Evolutionary conservation across 2,797 vertebrate species (phyloP).

Genomic region (Zenarchopterus dispar): DNA sequence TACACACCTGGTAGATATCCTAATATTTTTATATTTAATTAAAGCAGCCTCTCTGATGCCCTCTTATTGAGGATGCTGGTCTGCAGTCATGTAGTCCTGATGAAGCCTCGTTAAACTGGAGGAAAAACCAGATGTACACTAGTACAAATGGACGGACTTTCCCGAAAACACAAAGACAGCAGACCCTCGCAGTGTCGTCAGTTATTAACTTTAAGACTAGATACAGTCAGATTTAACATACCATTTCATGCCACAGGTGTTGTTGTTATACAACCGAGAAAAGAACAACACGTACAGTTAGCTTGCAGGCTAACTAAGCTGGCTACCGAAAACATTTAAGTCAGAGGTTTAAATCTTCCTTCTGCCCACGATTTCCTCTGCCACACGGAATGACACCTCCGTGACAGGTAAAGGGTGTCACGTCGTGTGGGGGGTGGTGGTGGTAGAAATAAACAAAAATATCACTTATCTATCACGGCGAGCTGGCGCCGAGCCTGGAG

Average conservation of each 20-base stretch:
- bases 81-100: constrained; percentile 5
- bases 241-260: constrained; percentile 72
- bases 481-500: constrained; percentile 62
- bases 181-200: not conserved
- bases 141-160: constrained; percentile 28
- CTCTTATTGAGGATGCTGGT: constrained; percentile 30
- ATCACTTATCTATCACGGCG: constrained; percentile 10
- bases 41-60: constrained; percentile 5
- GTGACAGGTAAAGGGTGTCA: not conserved
- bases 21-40: not conserved
- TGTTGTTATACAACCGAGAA: constrained; percentile 76
- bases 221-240: constrained; percentile 16
- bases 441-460: constrained; percentile 12
- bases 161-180: constrained; percentile 1
- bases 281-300: constrained; percentile 59
- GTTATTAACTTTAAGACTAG: not conserved
- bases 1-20: not conserved
- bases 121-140: no score
- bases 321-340: constrained; percentile 63
- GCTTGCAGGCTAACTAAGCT: constrained; percentile 77
- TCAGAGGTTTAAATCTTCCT: constrained; percentile 32
- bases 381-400: constrained; percentile 10
- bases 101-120: constrained; percentile 17
- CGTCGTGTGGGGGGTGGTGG: not conserved
- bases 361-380: constrained; percentile 16